Percentiles rank a stretch among this genome's conserved stretches.
phyloP scores from a whole-genome alignment of 2,113 vertebrate genomes.

The Notarius quadriscutis region DNA sequence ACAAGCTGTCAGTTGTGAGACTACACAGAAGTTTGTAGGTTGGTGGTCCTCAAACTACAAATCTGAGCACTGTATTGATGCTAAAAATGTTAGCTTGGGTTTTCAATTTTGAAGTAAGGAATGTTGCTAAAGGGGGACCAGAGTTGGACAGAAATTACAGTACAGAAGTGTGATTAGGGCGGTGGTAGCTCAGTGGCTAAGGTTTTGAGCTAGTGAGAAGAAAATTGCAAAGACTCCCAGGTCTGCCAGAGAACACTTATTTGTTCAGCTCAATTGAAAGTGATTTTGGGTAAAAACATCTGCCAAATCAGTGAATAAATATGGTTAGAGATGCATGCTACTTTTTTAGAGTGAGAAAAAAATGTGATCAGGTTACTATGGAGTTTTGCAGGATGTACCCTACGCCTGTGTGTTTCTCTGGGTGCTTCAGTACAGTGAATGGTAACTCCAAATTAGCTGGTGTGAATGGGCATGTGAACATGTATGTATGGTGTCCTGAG shows the following conservation, averaged over 20 bases:
- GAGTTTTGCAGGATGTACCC: not conserved
- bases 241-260: not conserved
- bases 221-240: not conserved
- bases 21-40: not conserved
- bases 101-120: not conserved
- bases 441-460: not conserved
- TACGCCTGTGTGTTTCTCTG: not conserved
- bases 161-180: not conserved
- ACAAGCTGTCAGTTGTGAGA: conserved; percentile 5
- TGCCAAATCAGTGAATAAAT: not conserved
- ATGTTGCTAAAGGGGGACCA: not conserved
- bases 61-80: conserved; percentile 4
- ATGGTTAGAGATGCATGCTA: not conserved
- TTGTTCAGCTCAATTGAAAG: not conserved
- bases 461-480: not conserved
- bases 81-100: not conserved
- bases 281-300: not conserved
- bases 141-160: not conserved
- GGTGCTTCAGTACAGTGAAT: not conserved
- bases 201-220: not conserved
- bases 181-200: not conserved
- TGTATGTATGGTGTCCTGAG: not conserved
- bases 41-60: conserved; percentile 2
- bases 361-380: not conserved
- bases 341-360: not conserved